Percentiles rank a stretch among this genome's conserved stretches.
Evolutionary conservation across 2,113 vertebrate genomes (phyloP).

Genomic region (Corapipo altera): DNA sequence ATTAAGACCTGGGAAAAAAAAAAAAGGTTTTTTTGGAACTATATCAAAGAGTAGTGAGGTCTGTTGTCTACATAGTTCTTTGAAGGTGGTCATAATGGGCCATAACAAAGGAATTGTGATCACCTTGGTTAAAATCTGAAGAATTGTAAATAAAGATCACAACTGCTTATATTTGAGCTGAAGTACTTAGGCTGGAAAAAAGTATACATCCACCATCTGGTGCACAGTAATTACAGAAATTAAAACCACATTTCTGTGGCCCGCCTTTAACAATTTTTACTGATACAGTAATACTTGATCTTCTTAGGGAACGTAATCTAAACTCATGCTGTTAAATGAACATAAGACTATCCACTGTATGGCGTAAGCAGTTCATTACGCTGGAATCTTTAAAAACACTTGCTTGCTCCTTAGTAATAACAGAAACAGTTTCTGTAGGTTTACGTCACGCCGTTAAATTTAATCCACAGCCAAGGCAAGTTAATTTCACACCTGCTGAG

Average conservation of each 20-base stretch:
- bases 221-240: conserved; percentile 48
- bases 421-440: not conserved
- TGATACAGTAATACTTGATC: conserved; percentile 57
- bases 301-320: conserved; percentile 53
- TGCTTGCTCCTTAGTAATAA: conserved; percentile 29
- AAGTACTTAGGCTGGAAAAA: conserved; percentile 12
- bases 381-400: conserved; percentile 29
- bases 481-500: conserved; percentile 69
- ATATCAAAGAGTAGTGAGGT: not conserved
- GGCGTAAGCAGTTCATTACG: conserved; percentile 54
- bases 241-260: conserved; percentile 23
- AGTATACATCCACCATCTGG: conserved; percentile 20
- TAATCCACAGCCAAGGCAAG: conserved; percentile 49
- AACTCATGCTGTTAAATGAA: conserved; percentile 32
- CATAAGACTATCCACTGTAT: not conserved
- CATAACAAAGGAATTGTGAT: conserved; percentile 21
- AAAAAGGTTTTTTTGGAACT: not conserved
- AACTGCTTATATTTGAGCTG: conserved; percentile 37
- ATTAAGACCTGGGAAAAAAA: not conserved
- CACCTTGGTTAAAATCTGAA: conserved; percentile 30
- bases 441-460: conserved; percentile 39
- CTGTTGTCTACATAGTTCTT: not conserved
- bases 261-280: conserved; percentile 58
- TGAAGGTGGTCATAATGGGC: not conserved
- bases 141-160: conserved; percentile 64